Percentiles rank a stretch among this genome's conserved stretches.
Evolutionary conservation across 53 echinoderm and acorn worm genomes (phyloP).

Genomic region (Apostichopus leukothele): DNA sequence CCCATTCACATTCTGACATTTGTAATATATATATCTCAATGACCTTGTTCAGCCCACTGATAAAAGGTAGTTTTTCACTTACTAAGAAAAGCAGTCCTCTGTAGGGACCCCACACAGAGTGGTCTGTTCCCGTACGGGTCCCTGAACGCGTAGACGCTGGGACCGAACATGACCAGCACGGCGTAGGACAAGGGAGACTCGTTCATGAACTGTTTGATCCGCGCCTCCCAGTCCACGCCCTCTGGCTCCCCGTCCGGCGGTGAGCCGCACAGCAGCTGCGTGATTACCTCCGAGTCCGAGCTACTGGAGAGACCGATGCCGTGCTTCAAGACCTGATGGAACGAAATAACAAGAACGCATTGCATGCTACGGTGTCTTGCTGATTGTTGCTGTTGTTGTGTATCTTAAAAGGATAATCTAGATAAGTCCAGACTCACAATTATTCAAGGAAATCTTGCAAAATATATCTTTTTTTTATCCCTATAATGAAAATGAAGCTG

Average conservation of each 20-base stretch:
- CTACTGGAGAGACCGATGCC: conserved; percentile 91
- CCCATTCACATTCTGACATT: too few species aligned
- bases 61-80: background rate
- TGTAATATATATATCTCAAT: too few species aligned
- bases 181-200: conserved; percentile 83
- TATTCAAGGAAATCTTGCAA: too few species aligned
- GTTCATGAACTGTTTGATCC: conserved; percentile 93
- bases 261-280: conserved; percentile 79
- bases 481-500: too few species aligned
- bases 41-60: too few species aligned
- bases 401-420: too few species aligned
- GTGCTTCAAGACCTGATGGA: conserved; percentile 78
- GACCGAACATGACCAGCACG: conserved; percentile 81
- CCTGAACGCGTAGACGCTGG: conserved; percentile 89
- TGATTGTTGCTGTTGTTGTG: too few species aligned
- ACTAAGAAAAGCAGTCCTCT: conserved; percentile 53
- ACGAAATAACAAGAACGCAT: background rate
- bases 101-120: conserved; percentile 80
- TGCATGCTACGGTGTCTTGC: too few species aligned
- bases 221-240: conserved; percentile 87
- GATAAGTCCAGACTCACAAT: background rate
- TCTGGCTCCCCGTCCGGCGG: conserved; percentile 90
- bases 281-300: conserved; percentile 94
- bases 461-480: too few species aligned
- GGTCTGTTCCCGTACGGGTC: conserved; percentile 99